Evolutionary conservation across 2,113 vertebrate species (phyloP).

Genomic region (Amblyornis subalaris): DNA sequence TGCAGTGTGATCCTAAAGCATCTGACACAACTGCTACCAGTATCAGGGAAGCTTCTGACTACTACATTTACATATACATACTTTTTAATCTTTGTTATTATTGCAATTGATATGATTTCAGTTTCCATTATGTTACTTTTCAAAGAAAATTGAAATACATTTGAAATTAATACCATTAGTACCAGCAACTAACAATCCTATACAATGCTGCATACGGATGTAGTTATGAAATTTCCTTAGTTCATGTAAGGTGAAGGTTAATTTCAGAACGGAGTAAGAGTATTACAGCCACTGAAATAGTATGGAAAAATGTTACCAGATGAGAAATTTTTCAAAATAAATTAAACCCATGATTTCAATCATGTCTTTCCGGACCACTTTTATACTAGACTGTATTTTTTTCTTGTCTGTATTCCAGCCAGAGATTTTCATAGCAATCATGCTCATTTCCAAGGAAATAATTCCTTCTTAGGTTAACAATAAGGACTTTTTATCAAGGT

Average conservation of each 20-base stretch:
- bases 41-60: background rate
- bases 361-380: background rate
- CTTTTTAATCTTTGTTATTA: background rate
- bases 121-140: slow-evolving; percentile 20
- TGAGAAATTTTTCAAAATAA: slow-evolving; percentile 64
- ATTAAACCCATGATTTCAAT: slow-evolving; percentile 56
- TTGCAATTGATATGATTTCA: background rate
- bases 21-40: background rate
- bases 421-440: background rate
- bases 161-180: background rate
- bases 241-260: slow-evolving; percentile 71
- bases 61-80: background rate
- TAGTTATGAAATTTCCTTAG: slow-evolving; percentile 67
- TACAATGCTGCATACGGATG: slow-evolving; percentile 36
- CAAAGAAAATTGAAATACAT: slow-evolving; percentile 7
- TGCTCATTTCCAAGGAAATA: slow-evolving; percentile 11
- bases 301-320: slow-evolving; percentile 73
- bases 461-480: background rate
- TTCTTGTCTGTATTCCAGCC: slow-evolving; percentile 4
- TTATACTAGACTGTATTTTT: background rate
- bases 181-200: background rate
- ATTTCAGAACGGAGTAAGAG: slow-evolving; percentile 65
- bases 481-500: background rate
- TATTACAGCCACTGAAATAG: slow-evolving; percentile 67
- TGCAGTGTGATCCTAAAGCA: background rate